Evolutionary conservation across 2,113 vertebrate genomes (phyloP), one percentile per base, ranked within the genome.

Genomic region (Sinocyclocheilus rhinocerous): DNA sequence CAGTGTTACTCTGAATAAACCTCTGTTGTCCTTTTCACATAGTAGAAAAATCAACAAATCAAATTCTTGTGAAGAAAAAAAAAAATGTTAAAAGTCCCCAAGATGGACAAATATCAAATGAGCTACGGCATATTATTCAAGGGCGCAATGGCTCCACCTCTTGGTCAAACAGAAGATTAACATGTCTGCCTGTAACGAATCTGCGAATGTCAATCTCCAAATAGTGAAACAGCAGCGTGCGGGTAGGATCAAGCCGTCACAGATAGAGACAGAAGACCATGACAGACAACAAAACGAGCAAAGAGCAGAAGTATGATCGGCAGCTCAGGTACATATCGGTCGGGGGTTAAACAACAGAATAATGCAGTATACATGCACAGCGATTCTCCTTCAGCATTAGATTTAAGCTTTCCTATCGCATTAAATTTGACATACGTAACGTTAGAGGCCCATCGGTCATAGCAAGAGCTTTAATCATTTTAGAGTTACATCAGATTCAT

Each of bases 261-360:
- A 75, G 36, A 72, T 6, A 87, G 55, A 89, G 20, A 42, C 52
- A 85, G 48, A 88, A 5, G 50, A 87, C 85, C 13, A 97, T 97
- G 96, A 95, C 97, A 83, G 92, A 93, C 82, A 92, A 89, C 26
- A 92, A 93, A 85, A 83, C 91, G 52, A 94, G 88, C 5, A 97
- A 97, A 93, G 97, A 98, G 82, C 97, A 97, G 93, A 95, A 96
- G 91, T 45, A 45, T 45, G 42, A 45, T 45, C 42, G 42, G 9
- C 42, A 45, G 10, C 42, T 45, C 42, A 45, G 42, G 42, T 45
- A 45, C 9, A 11, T 45, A 45, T 45, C 9, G 10, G 9, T 45
- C 42, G 9, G 42, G 9, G 2, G 12, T 48, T 48, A 45, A 45
- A 48, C 45, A 12, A 48, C 45, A 12, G 45, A 48, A 48, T 48